These are phyloP conservation scores for Physella acuta DNA, from an alignment of 1,140 invertebrate genomes.

Conservation along the genomic window DNA sequence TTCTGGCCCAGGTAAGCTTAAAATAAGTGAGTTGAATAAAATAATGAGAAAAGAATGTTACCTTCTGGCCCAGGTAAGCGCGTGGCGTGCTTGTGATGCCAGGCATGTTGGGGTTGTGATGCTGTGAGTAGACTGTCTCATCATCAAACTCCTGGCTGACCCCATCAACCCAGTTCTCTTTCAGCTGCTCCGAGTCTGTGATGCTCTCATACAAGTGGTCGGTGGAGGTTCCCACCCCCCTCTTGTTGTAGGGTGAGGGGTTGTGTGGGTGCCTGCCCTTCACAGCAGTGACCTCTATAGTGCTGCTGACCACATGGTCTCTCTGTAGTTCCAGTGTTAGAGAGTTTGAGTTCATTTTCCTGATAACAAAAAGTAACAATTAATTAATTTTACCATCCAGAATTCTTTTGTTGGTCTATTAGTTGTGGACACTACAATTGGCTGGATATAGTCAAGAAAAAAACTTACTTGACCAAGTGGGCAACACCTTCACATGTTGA, in stretches of 20 bases:
- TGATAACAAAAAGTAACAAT: no score
- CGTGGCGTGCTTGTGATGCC: conserved; percentile 10
- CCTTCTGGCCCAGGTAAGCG: no score
- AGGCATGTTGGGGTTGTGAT: neutral
- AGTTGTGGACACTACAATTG: no score
- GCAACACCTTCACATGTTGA: conserved; percentile 57
- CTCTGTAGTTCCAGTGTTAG: conserved; percentile 21
- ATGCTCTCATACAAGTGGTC: conserved; percentile 24
- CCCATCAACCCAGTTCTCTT: conserved; percentile 5
- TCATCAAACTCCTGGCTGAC: conserved; percentile 2
- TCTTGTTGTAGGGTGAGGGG: conserved; percentile 11
- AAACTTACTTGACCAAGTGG: conserved; percentile 56
- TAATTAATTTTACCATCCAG: no score
- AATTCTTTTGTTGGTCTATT: no score
- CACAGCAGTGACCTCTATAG: neutral
- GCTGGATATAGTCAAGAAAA: neutral
- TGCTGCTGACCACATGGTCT: conserved; percentile 17
- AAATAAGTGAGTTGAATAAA: no score
- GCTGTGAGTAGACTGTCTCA: neutral
- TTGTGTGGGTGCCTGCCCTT: neutral
- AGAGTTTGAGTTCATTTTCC: conserved; percentile 7
- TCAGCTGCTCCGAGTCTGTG: conserved; percentile 1
- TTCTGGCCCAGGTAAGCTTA: no score
- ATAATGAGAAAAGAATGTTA: no score
- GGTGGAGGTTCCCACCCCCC: conserved; percentile 18